phyloP scores from a whole-genome alignment of 2,113 vertebrate genomes.

The Parus major region DNA sequence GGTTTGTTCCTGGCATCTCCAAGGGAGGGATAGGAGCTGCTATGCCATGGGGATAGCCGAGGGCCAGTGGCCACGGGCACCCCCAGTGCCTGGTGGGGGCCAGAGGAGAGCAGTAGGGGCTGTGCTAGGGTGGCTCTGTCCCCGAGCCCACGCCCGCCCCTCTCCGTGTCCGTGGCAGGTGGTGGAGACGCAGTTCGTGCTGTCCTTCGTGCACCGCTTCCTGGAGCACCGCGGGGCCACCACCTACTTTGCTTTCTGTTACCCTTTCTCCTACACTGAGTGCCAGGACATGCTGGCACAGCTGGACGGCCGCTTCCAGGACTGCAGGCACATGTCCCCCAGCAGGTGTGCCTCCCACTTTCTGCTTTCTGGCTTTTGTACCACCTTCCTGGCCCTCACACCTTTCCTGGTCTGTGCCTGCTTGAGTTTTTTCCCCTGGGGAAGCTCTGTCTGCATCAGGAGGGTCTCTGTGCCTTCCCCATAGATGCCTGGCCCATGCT shows the following conservation, averaged over 20 bases:
- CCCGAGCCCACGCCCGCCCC: not conserved
- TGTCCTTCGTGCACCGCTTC: conserved; percentile 93
- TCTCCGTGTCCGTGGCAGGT: conserved; percentile 71
- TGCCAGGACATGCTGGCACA: conserved; percentile 91
- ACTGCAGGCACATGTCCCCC: conserved; percentile 74
- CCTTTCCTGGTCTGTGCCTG: not conserved
- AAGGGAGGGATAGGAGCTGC: not conserved
- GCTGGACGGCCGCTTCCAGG: conserved; percentile 84
- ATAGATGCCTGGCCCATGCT: accelerated
- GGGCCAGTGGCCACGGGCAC: not conserved
- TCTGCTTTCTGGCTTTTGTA: not conserved
- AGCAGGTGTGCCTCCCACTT: conserved; percentile 77
- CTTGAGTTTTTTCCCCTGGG: not conserved
- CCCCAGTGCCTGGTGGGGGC: not conserved
- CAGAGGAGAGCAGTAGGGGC: not conserved
- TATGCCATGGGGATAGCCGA: not conserved
- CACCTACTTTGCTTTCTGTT: conserved; percentile 97
- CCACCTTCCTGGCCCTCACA: not conserved
- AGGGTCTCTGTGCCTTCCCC: not conserved
- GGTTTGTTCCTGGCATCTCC: not conserved
- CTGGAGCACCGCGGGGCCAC: conserved; percentile 86
- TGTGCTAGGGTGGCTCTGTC: not conserved
- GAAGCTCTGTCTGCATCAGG: not conserved
- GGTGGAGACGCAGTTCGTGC: conserved; percentile 90
- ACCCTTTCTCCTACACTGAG: conserved; percentile 93